Conservation (phyloP, 2,113 vertebrate genomes). For the Plecturocebus donacophilus region DNA sequence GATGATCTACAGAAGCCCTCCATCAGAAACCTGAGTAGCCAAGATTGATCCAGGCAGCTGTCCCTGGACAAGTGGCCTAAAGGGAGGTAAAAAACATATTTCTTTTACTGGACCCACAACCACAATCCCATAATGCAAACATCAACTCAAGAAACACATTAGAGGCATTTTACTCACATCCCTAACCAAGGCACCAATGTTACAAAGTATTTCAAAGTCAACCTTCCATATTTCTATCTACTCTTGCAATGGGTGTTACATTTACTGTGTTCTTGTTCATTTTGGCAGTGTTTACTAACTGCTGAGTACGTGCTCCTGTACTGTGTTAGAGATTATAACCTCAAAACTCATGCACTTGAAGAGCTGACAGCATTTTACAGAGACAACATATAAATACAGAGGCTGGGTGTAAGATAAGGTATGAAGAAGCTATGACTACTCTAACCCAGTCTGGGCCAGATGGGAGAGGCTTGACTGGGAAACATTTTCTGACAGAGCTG, state of each 20-base stretch:
- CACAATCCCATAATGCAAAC: background rate
- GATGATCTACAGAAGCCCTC: background rate
- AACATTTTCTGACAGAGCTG: background rate
- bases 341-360: background rate
- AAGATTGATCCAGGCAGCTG: background rate
- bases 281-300: background rate
- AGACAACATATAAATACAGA: background rate
- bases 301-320: background rate
- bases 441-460: background rate
- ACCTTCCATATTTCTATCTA: background rate
- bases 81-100: background rate
- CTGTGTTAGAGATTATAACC: background rate
- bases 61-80: background rate
- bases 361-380: background rate
- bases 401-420: fast-evolving
- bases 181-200: background rate
- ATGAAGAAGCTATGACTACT: fast-evolving
- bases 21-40: background rate
- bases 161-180: background rate
- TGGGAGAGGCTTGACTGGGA: background rate
- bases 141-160: background rate
- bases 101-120: background rate
- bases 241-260: background rate
- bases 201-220: background rate
- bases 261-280: background rate